phyloP scores from a whole-genome alignment of 1,140 invertebrate species.

The Drosophila insularis region DNA sequence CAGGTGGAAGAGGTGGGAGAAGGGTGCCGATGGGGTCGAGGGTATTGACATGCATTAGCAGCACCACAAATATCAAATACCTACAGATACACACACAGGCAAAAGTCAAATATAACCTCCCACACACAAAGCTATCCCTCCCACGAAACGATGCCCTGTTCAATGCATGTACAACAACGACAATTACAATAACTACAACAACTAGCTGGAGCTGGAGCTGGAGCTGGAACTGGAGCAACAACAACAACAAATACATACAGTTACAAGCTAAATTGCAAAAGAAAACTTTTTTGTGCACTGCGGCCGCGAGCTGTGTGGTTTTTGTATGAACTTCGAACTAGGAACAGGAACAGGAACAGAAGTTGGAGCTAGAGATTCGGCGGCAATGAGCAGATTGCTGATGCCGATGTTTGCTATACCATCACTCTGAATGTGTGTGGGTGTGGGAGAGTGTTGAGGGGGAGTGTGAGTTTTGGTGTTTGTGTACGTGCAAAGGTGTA shows the following conservation, averaged over 20 bases:
- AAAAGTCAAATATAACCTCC: slow-evolving; percentile 74
- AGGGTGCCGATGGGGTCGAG: slow-evolving; percentile 27
- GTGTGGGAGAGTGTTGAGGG: slow-evolving; percentile 18
- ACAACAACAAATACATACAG: slow-evolving; percentile 18
- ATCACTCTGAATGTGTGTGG: slow-evolving; percentile 33
- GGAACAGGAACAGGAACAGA: slow-evolving; percentile 3
- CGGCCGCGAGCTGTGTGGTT: slow-evolving; percentile 35
- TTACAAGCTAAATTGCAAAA: slow-evolving; percentile 79
- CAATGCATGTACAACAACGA: slow-evolving; percentile 54
- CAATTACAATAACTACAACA: slow-evolving; percentile 25
- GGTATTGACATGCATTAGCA: slow-evolving; percentile 77
- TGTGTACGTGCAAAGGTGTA: slow-evolving; percentile 74
- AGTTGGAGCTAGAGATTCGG: background rate
- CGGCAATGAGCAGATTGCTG: slow-evolving; percentile 11
- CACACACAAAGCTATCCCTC: slow-evolving; percentile 34
- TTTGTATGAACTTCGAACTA: slow-evolving; percentile 36
- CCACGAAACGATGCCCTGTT: slow-evolving; percentile 37
- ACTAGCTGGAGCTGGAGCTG: slow-evolving; percentile 9
- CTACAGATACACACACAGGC: slow-evolving; percentile 28
- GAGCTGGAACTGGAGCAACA: slow-evolving; percentile 21
- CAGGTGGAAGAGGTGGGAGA: background rate
- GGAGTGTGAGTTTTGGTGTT: slow-evolving; percentile 34
- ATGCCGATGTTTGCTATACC: slow-evolving; percentile 57
- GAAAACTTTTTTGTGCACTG: slow-evolving; percentile 69
- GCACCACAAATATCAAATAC: slow-evolving; percentile 62